Evolutionary conservation across 2,888 invertebrate species (phyloP), one percentile per base, ranked within the genome.

Genomic region (Drosophila neotestacea): DNA sequence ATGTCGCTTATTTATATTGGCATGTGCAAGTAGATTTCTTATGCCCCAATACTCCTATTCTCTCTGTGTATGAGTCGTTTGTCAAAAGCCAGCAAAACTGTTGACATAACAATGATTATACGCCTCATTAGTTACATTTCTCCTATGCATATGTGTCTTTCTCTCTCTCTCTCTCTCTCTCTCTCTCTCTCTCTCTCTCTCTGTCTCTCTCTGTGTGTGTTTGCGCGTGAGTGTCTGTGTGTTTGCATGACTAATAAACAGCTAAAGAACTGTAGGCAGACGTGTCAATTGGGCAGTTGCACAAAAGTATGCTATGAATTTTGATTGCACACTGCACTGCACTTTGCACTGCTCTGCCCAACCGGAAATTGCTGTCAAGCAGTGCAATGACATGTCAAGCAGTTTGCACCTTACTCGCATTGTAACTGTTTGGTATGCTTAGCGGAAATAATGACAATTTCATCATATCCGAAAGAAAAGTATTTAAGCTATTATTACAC

Each of bases 51-150:
- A 82, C 58, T 69, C 54, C 63, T 46, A 60, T 51, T 58, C 60
- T 65, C 67, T 61, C 64, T 68, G 64, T 56, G 59, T 70, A 32
- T 77, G 68, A 69, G 70, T 73, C 81, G 88, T 85, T 83, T 85
- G 85, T 85, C 88, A 87, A 77, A 85, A 81, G 85, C 71, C 81
- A 87, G 83, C 81, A 81, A 88, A 85, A 88, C 85, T 89, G 86
- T 89, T 90, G 86, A 79, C 89, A 88, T 81, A 90, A 89, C 83
- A 87, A 85, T 80, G 84, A 88, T 88, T 89, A 89, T 84, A 88
- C 84, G 88, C 82, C 87, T 88, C 88, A 88, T 89, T 88, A 88
- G 90, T 79, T 79, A 79, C 82, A 85, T 79, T 73, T 81, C 72
- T 51, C 62, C 32, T 34, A 34, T 51, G 60, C 28, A 60, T 66